Conservation (phyloP, 2,888 invertebrate genomes). For the Plemyria rubiginata region DNA sequence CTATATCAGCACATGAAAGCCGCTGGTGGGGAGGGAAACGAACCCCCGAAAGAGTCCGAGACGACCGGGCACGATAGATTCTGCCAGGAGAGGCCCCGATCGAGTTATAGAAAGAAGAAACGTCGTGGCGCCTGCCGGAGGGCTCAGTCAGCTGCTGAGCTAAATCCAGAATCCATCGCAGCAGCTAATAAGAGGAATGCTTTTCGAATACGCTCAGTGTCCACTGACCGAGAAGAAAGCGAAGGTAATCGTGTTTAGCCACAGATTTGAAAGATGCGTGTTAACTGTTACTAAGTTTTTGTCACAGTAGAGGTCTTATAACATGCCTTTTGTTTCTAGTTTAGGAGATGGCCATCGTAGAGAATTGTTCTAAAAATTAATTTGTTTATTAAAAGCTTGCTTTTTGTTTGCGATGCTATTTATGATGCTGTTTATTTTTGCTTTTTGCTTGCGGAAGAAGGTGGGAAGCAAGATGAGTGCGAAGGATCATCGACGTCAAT, state of each 20-base stretch:
- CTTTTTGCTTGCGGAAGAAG: constrained; percentile 62
- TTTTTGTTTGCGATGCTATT: constrained; percentile 16
- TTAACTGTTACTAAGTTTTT: neutral
- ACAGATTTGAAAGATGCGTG: neutral
- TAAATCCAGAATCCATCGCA: constrained; percentile 86
- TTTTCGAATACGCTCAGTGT: constrained; percentile 86
- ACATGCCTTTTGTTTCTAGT: neutral
- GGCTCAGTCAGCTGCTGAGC: constrained; percentile 88
- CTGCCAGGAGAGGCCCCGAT: constrained; percentile 87
- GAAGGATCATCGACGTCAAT: constrained; percentile 58
- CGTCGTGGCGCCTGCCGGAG: constrained; percentile 86
- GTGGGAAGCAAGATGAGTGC: constrained; percentile 60
- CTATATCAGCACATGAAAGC: constrained; percentile 88
- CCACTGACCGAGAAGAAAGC: constrained; percentile 86
- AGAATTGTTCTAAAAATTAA: neutral
- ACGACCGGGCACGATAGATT: constrained; percentile 93
- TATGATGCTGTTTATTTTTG: constrained; percentile 38
- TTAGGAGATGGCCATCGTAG: neutral
- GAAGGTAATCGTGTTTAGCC: constrained; percentile 63
- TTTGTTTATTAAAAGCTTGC: neutral
- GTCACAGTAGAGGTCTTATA: neutral
- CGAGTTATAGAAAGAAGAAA: constrained; percentile 81
- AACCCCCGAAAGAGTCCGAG: constrained; percentile 81
- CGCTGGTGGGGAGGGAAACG: constrained; percentile 80
- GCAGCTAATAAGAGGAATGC: constrained; percentile 87